phyloP scores from a whole-genome alignment of 2,888 invertebrate species.

The Molanna angustata region DNA sequence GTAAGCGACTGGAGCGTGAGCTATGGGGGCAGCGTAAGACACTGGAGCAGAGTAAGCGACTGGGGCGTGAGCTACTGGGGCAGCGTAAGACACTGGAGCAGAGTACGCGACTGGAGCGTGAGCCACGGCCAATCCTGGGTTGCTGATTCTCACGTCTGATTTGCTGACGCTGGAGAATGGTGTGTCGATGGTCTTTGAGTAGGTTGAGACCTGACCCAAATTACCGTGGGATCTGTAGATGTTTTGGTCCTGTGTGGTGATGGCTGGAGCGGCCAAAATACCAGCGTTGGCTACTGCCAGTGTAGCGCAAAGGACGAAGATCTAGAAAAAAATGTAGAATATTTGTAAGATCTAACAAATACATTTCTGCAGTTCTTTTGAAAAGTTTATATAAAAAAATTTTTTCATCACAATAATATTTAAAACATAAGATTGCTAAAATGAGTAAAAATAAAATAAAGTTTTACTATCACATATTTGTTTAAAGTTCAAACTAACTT shows the following conservation, averaged over 20 bases:
- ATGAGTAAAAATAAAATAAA: not conserved
- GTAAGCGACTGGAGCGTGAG: constrained; percentile 38
- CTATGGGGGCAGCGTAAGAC: constrained; percentile 38
- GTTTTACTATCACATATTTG: not conserved
- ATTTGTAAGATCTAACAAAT: no score
- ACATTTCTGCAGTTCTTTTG: not conserved
- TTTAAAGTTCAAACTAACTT: no score
- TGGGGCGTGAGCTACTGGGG: constrained; percentile 55
- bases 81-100: constrained; percentile 40
- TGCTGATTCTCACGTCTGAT: constrained; percentile 66
- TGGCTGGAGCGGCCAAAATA: constrained; percentile 35
- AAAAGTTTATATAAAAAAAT: not conserved
- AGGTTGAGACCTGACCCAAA: constrained; percentile 57
- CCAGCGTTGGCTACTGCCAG: constrained; percentile 36
- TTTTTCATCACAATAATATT: not conserved
- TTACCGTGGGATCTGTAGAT: constrained; percentile 50
- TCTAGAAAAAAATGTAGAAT: constrained; percentile 30
- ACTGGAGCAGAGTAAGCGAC: constrained; percentile 47
- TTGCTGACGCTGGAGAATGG: constrained; percentile 71
- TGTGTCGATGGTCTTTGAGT: constrained; percentile 69
- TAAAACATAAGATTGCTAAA: no score
- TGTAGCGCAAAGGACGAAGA: constrained; percentile 33
- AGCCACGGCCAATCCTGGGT: constrained; percentile 55
- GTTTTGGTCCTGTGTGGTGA: constrained; percentile 46
- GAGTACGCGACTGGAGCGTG: constrained; percentile 45